Percentiles rank a stretch among this genome's conserved stretches.
phyloP scores from a whole-genome alignment of 2,888 invertebrate genomes.

The Pterostichus madidus region DNA sequence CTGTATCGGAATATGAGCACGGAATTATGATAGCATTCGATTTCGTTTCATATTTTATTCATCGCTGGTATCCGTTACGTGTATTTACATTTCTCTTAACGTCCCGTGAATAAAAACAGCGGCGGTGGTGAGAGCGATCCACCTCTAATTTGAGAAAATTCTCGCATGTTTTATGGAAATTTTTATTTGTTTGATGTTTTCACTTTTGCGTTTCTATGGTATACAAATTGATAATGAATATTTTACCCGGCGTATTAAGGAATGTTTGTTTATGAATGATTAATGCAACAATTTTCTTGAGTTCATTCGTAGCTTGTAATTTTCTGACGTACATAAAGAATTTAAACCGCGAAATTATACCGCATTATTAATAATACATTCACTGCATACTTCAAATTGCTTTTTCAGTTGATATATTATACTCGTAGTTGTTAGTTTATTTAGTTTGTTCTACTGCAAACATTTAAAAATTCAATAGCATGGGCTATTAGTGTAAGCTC shows the following conservation, averaged over 20 bases:
- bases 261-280: constrained; percentile 31
- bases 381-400: background rate
- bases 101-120: constrained; percentile 23
- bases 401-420: no score
- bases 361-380: constrained; percentile 8
- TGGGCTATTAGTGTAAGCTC: no score
- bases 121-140: constrained; percentile 14
- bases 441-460: no score
- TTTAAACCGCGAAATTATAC: constrained; percentile 30
- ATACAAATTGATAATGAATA: constrained; percentile 52
- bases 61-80: constrained; percentile 54
- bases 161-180: constrained; percentile 53
- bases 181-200: constrained; percentile 54
- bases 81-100: constrained; percentile 63
- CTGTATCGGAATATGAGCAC: constrained; percentile 51
- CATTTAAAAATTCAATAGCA: no score
- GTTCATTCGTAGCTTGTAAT: constrained; percentile 26
- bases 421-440: no score
- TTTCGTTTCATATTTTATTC: constrained; percentile 66
- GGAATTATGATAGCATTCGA: constrained; percentile 64
- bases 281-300: constrained; percentile 38
- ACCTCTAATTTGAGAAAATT: constrained; percentile 50
- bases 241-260: constrained; percentile 22
- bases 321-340: constrained; percentile 8
- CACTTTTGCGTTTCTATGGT: constrained; percentile 47